Conservation (phyloP, 2,888 invertebrate species). For the Caenorhabditis angaria region DNA sequence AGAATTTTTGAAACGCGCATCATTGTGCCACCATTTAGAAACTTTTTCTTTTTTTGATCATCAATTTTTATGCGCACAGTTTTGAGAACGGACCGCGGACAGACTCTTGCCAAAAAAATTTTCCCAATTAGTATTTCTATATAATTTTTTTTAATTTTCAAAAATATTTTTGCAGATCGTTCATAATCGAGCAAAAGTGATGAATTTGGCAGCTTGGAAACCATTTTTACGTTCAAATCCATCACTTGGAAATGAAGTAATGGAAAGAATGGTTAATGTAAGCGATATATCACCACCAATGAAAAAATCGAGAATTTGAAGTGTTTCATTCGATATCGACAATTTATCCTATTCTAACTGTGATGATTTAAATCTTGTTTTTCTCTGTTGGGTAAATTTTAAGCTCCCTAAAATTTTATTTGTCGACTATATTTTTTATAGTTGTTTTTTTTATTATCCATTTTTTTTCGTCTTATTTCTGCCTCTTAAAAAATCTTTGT, state of each 20-base stretch:
- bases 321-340: background rate
- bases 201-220: conserved; percentile 78
- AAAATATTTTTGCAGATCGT: conserved; percentile 26
- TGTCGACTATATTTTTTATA: background rate
- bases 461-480: background rate
- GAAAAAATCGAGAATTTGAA: conserved; percentile 46
- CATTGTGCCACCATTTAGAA: too few species aligned
- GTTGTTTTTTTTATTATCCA: background rate
- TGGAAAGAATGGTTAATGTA: conserved; percentile 63
- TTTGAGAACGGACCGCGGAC: too few species aligned
- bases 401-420: background rate
- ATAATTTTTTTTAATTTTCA: too few species aligned
- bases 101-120: too few species aligned
- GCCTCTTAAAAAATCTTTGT: background rate
- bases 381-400: background rate
- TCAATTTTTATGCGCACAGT: too few species aligned
- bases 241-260: conserved; percentile 57
- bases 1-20: too few species aligned
- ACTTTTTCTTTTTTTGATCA: too few species aligned
- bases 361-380: conserved; percentile 11
- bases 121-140: too few species aligned
- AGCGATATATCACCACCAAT: conserved; percentile 50
- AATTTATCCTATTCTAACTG: conserved; percentile 8
- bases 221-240: conserved; percentile 85
- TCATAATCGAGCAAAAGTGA: conserved; percentile 45